Evolutionary conservation across 1,140 invertebrate species (phyloP), one percentile per base, ranked within the genome.

Genomic region (Vanessa tameamea): DNA sequence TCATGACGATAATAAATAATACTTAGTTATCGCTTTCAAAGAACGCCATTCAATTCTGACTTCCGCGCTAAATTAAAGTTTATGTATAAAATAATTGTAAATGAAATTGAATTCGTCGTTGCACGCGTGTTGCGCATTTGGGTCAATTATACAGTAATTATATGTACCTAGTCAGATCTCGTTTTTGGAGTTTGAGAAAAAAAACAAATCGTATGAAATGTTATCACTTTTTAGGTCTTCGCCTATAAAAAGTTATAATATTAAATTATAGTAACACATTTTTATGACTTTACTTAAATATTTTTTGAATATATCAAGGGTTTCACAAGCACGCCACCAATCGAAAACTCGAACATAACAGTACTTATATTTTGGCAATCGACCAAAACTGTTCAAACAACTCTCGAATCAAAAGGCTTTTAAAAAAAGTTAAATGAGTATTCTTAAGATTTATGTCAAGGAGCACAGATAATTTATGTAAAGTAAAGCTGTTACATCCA

Each of bases 41-140:
- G 9, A 43, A 43, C 37, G 37, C 37, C 9, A 9, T 43, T 43
- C 7, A 43, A 43, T 43, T 43, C 37, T 9, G 9, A 43, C 37
- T 8, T 43, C 37, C 37, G 37, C 37, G 9, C 37, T 43, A 43
- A 43, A 9, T 43, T 43, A 43, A 12, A 23, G 20, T 13, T 3
- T 55, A 8, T 55, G 53, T 57, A 57, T 16, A 23, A 11, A 55
- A 23, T 57, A 57, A 53, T 9, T n/a, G 50, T 53, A 15, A n/a
- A 53, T 53, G 7, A 53, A 53, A n/a, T 57, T 57, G 16, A 20
- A 57, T 57, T 57, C 53, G 13, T 23, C 20, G 20, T 26, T 8
- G 53, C 53, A 57, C 53, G 65, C 65, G 51, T 3, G 15, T 67
- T 67, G 48, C n/a, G 2, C 51, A 67, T 67, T 48, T 53, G 3